Conservation (phyloP, 2,888 invertebrate genomes). For the Ashinkailepas kermadecensis region DNA sequence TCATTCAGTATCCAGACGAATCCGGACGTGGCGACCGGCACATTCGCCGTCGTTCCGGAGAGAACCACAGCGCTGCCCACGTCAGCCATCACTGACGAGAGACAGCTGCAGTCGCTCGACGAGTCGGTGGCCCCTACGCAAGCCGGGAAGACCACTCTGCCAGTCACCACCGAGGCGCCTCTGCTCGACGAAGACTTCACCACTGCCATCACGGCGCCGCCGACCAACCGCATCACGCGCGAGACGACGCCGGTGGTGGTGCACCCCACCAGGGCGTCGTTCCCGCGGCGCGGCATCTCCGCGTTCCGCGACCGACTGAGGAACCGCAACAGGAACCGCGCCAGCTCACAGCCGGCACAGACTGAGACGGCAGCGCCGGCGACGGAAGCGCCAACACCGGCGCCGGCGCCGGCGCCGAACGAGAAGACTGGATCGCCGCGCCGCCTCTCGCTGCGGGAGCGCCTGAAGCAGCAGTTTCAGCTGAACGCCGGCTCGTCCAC, state of each 20-base stretch:
- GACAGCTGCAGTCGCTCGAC: neutral
- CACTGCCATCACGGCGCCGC: slow-evolving; percentile 14
- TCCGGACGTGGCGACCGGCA: neutral
- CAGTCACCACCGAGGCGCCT: neutral
- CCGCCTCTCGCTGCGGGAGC: slow-evolving; percentile 11
- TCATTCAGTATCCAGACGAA: neutral
- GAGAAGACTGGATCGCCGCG: neutral
- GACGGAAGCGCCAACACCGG: neutral
- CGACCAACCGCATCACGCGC: slow-evolving; percentile 7
- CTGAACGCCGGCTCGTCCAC: neutral
- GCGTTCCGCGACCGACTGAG: neutral
- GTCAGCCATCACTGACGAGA: neutral
- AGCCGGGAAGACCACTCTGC: neutral
- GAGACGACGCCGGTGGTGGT: neutral
- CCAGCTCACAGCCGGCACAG: neutral
- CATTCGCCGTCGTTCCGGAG: neutral
- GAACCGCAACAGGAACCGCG: neutral
- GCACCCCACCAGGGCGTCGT: neutral
- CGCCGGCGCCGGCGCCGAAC: no score
- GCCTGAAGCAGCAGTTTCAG: neutral
- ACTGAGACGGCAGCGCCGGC: neutral
- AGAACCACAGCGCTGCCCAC: neutral
- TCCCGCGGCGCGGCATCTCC: neutral
- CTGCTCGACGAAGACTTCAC: neutral
- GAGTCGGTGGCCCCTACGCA: neutral